Conservation (phyloP, 2,797 vertebrate genomes). For the Galago senegalensis region DNA sequence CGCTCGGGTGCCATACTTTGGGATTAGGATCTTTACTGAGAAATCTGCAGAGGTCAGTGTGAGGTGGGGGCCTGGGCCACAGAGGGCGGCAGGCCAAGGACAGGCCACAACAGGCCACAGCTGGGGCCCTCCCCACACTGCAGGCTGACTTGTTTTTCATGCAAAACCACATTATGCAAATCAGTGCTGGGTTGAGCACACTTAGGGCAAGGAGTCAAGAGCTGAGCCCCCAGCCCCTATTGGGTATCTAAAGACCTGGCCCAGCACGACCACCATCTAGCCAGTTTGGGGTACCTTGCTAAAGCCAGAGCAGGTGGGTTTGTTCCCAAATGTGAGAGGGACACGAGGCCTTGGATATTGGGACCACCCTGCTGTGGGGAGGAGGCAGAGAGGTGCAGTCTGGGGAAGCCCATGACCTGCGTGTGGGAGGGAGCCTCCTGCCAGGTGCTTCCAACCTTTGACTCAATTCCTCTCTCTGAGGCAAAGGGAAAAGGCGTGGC, state of each 20-base stretch:
- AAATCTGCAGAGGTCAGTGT: conserved; percentile 18
- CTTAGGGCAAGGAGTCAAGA: background rate
- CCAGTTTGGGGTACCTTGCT: background rate
- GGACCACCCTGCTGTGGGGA: background rate
- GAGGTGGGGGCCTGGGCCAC: background rate
- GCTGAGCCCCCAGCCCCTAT: accelerated
- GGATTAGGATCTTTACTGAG: background rate
- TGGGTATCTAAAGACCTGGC: background rate
- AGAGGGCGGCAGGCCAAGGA: background rate
- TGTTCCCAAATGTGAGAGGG: background rate
- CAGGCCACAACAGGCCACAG: background rate
- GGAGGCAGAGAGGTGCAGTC: background rate
- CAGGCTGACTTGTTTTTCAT: background rate
- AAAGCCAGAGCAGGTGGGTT: background rate
- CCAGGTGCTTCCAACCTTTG: conserved; percentile 14
- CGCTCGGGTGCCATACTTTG: background rate
- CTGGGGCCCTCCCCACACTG: background rate
- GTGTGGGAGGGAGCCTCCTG: background rate
- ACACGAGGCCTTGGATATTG: background rate
- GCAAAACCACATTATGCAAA: background rate
- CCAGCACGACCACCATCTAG: accelerated
- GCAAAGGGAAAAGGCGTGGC: background rate
- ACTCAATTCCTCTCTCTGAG: background rate
- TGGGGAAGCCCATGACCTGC: background rate
- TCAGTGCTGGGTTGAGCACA: background rate